phyloP scores from a whole-genome alignment of 2,797 vertebrate species.

The Pseudocheirus occidentalis region DNA sequence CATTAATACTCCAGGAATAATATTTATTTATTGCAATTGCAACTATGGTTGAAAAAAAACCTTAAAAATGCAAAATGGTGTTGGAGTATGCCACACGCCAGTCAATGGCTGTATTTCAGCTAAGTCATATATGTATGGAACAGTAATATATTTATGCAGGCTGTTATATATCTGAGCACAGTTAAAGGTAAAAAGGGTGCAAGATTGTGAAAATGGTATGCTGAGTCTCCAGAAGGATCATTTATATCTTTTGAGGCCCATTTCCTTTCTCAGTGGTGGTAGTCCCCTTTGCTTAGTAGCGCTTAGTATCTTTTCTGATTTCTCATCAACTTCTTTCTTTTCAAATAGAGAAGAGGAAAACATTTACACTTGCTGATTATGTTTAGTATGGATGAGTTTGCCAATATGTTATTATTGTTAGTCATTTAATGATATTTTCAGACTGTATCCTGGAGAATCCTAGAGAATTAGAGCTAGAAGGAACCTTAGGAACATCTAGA shows the following conservation, averaged over 20 bases:
- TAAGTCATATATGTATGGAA: not conserved
- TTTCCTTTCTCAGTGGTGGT: not conserved
- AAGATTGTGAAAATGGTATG: not conserved
- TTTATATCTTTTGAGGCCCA: not conserved
- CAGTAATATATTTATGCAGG: not conserved
- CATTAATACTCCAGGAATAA: conserved; percentile 18
- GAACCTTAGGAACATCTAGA: not conserved
- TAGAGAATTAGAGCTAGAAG: not conserved
- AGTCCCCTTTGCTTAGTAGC: not conserved
- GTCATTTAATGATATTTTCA: not conserved
- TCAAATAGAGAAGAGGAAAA: not conserved
- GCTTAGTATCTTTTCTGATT: not conserved
- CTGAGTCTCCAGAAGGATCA: not conserved
- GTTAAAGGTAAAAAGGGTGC: not conserved
- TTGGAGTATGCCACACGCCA: not conserved
- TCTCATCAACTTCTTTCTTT: not conserved
- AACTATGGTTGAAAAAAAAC: conserved; percentile 20
- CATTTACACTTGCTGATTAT: not conserved
- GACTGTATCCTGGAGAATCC: too few relatives aligned
- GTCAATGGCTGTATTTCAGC: not conserved
- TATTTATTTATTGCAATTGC: not conserved
- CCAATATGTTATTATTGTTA: not conserved
- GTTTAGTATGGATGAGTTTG: not conserved
- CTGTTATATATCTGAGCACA: not conserved
- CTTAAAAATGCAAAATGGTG: conserved; percentile 4